Conservation (phyloP, 2,888 invertebrate species). For the Phlogophora meticulosa region DNA sequence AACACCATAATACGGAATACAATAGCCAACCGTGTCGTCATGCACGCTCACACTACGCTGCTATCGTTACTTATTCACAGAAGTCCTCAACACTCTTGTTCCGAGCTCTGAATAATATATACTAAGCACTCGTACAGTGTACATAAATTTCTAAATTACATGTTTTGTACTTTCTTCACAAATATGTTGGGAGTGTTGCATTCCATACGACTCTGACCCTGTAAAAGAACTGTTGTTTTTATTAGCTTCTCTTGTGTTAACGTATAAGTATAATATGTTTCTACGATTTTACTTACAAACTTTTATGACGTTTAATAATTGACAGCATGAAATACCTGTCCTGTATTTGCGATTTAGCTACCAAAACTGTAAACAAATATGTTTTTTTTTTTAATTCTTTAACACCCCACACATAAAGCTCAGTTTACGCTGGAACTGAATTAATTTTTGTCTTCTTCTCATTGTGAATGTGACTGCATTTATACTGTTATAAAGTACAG, state of each 20-base stretch:
- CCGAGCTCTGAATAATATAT: constrained; percentile 34
- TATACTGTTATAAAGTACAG: no score
- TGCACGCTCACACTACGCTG: constrained; percentile 11
- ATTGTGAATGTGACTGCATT: no score
- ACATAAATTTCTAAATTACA: constrained; percentile 22
- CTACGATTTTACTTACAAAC: no score
- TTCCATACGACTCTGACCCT: constrained; percentile 18
- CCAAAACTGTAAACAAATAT: no score
- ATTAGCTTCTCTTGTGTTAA: neutral
- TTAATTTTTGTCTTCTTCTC: no score
- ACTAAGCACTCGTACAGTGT: constrained; percentile 27
- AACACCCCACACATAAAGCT: no score
- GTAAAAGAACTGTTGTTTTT: neutral
- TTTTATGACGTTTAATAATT: no score
- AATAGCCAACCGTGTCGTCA: neutral
- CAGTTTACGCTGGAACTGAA: no score
- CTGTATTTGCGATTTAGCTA: no score
- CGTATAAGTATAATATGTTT: no score
- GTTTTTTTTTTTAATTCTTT: no score
- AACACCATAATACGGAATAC: neutral
- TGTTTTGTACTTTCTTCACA: constrained; percentile 32
- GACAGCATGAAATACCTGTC: no score
- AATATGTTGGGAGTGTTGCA: constrained; percentile 23
- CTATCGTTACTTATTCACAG: constrained; percentile 32
- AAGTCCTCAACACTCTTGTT: constrained; percentile 28